Evolutionary conservation across 2,888 invertebrate genomes (phyloP), one percentile per base, ranked within the genome.

Genomic region (Callosobruchus maculatus): DNA sequence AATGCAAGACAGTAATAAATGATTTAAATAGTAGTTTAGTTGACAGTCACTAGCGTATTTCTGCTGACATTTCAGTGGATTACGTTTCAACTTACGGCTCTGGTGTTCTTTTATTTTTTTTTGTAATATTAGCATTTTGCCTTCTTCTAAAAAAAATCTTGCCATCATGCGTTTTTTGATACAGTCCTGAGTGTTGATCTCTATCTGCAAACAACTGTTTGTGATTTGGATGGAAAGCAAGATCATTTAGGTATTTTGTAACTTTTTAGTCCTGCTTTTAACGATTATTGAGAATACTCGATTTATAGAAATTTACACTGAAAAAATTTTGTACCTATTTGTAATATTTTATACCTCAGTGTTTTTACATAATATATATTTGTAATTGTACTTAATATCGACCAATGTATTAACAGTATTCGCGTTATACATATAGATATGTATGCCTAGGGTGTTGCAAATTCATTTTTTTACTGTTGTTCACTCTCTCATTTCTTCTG

Each of bases 341-440:
- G 80, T 83, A 84, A 83, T 83, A 78, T 85, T 84, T 86, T 84
- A 84, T 86, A 86, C 84, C 83, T 85, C 85, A 83, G 79, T 84
- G 83, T 85, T 84, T 84, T 83, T 83, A 81, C 80, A 77, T 49
- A 49, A 49, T 18, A 80, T 79, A 81, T 81, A 81, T 81, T 80
- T 81, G 78, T 79, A 79, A 80, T 79, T 80, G 84, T 84, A 84
- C 83, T 84, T 84, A 83, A 83, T 80, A 80, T 81, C 81, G 83
- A 83, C 83, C 83, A 83, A 83, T 80, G 79, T 82, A 79, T 80
- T 80, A 81, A 81, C 83, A 83, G 83, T 83, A 84, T 83, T 83
- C 82, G 78, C 73, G 68, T 68, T n/a, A 21, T 68, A n/a, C 21
- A 67, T 2, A 21, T 26, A 26, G 26, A 26, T 26, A 26, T 26